Evolutionary conservation across 1,140 invertebrate genomes (phyloP).

Genomic region (Lamellibrachia luymesi): DNA sequence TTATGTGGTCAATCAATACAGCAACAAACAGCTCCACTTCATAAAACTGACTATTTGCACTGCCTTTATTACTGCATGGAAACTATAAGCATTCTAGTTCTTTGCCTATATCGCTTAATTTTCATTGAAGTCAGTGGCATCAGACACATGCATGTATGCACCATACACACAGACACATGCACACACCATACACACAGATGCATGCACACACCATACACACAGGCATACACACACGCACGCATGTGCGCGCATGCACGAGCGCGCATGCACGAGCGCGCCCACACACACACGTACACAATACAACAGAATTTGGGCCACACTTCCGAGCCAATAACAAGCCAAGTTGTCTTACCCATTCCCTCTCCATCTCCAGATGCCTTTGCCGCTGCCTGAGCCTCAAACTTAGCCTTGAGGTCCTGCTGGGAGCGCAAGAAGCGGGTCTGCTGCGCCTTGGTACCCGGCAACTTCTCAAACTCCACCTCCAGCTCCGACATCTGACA

Average conservation of each 20-base stretch:
- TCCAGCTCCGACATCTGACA: conserved; percentile 79
- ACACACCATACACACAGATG: too few species aligned
- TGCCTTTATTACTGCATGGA: background rate
- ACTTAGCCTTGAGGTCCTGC: conserved; percentile 64
- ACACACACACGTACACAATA: too few species aligned
- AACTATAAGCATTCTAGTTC: background rate
- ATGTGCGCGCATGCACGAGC: too few species aligned
- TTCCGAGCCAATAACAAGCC: background rate
- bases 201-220: too few species aligned
- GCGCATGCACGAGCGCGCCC: too few species aligned
- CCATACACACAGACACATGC: too few species aligned
- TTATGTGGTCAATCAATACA: background rate
- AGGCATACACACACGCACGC: too few species aligned
- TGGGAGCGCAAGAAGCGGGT: conserved; percentile 84
- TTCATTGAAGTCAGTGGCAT: background rate
- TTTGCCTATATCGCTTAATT: background rate
- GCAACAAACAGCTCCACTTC: background rate
- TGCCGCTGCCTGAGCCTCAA: conserved; percentile 66
- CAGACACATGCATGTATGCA: background rate
- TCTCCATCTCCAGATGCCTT: conserved; percentile 41
- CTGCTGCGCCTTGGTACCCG: conserved; percentile 69
- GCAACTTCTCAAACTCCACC: conserved; percentile 79
- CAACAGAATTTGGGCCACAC: too few species aligned
- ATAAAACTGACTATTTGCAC: background rate
- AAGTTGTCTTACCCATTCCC: background rate